These are phyloP conservation scores for Drosophila buzzatii DNA, from an alignment of 2,888 invertebrate genomes.

Conservation along the genomic window DNA sequence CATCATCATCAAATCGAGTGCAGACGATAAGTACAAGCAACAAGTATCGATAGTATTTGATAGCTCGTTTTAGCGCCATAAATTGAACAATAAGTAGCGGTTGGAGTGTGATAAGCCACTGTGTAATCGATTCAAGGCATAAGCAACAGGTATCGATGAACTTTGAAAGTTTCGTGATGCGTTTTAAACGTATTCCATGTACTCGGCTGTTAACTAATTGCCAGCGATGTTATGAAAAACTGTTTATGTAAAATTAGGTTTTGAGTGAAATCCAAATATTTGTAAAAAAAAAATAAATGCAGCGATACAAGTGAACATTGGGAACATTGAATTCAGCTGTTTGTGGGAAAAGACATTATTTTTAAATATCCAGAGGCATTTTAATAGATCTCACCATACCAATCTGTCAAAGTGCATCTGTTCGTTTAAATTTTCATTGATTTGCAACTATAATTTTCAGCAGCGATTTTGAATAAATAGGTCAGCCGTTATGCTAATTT, in stretches of 20 bases:
- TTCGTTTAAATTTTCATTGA: background rate
- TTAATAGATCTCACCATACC: too few species aligned
- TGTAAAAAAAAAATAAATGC: background rate
- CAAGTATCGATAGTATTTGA: slow-evolving; percentile 34
- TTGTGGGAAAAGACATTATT: background rate
- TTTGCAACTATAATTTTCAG: background rate
- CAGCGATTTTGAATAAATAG: background rate
- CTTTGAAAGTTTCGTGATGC: background rate
- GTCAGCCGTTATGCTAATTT: slow-evolving; percentile 7
- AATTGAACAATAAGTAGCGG: background rate
- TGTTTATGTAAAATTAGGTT: background rate
- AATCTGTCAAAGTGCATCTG: background rate
- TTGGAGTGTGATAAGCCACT: background rate
- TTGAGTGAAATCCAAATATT: too few species aligned
- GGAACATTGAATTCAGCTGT: background rate
- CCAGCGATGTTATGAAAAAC: background rate
- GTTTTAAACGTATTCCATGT: background rate
- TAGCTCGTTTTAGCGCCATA: background rate
- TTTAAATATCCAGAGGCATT: background rate
- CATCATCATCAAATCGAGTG: slow-evolving; percentile 33
- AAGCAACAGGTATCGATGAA: slow-evolving; percentile 12
- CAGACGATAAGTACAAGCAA: slow-evolving; percentile 28
- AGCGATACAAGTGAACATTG: background rate
- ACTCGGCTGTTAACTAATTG: background rate
- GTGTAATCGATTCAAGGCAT: background rate